A percentile compares a stretch with the other conserved stretches of the same genome.
phyloP scores from a whole-genome alignment of 2,888 invertebrate species.

The Corbicula japonica region DNA sequence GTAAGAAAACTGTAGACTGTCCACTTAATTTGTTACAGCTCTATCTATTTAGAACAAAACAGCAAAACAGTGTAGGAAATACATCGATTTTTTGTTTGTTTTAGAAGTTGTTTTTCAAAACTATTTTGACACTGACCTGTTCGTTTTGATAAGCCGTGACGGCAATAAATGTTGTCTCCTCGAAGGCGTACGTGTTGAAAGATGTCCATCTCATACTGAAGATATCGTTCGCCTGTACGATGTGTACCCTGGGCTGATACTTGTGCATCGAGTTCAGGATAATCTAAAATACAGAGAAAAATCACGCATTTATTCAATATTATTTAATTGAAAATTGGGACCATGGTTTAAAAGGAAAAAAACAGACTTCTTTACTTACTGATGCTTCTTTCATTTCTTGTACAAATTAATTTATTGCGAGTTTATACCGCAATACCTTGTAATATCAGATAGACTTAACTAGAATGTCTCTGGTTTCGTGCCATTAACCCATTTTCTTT shows the following conservation, averaged over 20 bases:
- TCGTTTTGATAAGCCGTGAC: constrained; percentile 87
- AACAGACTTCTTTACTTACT: no score
- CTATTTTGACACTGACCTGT: constrained; percentile 84
- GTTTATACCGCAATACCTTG: no score
- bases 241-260: constrained; percentile 86
- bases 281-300: constrained; percentile 77
- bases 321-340: not conserved
- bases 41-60: not conserved
- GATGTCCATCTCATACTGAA: constrained; percentile 86
- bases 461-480: no score
- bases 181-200: constrained; percentile 86
- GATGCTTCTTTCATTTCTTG: no score
- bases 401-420: no score
- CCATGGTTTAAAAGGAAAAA: not conserved
- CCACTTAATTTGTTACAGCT: not conserved
- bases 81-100: no score
- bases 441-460: no score
- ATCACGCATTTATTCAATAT: not conserved
- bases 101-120: no score
- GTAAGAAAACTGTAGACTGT: not conserved
- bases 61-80: not conserved
- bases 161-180: constrained; percentile 86
- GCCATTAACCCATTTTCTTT: no score
- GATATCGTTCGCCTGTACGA: constrained; percentile 89
- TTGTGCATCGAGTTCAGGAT: constrained; percentile 87